These are phyloP conservation scores for Glossophaga mutica DNA, from an alignment of 2,797 vertebrate genomes.

Conservation along the genomic window DNA sequence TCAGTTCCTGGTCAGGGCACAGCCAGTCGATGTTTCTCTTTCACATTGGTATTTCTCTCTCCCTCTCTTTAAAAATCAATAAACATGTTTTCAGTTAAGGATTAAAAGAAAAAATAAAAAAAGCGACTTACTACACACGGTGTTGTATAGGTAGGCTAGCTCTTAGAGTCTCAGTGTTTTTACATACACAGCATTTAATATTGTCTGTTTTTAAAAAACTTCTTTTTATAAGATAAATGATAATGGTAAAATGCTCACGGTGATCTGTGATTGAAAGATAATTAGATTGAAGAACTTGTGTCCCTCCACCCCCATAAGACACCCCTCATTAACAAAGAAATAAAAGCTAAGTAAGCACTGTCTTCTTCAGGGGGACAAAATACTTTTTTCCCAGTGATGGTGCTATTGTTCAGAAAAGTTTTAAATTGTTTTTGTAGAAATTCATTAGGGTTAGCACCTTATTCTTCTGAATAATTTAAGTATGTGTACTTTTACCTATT, in stretches of 20 bases:
- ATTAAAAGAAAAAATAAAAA: not conserved
- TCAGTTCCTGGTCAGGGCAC: too few species aligned
- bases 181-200: not conserved
- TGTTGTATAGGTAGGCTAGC: not conserved
- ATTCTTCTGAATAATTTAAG: constrained; percentile 35
- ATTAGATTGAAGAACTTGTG: not conserved
- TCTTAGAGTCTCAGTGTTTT: not conserved
- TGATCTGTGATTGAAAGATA: not conserved
- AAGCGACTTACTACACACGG: not conserved
- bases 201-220: not conserved
- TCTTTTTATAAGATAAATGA: constrained; percentile 3
- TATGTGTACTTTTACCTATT: constrained; percentile 29
- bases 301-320: not conserved
- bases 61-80: too few species aligned
- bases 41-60: too few species aligned
- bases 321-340: constrained; percentile 2
- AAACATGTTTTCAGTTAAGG: too few species aligned
- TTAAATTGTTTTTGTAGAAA: constrained; percentile 18
- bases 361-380: constrained; percentile 9
- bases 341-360: constrained; percentile 2
- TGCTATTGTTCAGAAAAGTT: not conserved
- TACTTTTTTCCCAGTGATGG: not conserved
- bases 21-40: too few species aligned
- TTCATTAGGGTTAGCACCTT: constrained; percentile 24
- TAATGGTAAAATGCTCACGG: not conserved